A percentile compares a stretch with the other conserved stretches of the same genome.
Evolutionary conservation across 2,888 invertebrate genomes (phyloP).

Genomic region (Epistrophe eligans): DNA sequence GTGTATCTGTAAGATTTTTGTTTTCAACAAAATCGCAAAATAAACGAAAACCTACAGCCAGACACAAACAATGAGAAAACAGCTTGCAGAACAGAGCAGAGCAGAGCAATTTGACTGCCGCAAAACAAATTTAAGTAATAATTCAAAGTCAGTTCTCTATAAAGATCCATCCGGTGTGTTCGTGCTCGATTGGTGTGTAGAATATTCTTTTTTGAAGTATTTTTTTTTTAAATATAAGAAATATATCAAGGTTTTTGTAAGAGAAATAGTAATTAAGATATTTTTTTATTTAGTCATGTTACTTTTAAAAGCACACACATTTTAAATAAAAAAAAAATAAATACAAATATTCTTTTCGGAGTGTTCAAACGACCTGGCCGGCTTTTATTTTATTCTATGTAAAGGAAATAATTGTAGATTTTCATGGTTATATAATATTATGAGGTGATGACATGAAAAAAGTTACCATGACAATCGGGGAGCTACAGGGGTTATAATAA

Average conservation of each 20-base stretch:
- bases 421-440: slow-evolving; percentile 65
- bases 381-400: slow-evolving; percentile 28
- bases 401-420: slow-evolving; percentile 26
- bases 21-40: not conserved
- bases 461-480: not conserved
- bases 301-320: not conserved
- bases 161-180: slow-evolving; percentile 66
- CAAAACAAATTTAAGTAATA: slow-evolving; percentile 41
- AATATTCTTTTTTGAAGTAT: slow-evolving; percentile 4
- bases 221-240: slow-evolving; percentile 1
- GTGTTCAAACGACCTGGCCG: slow-evolving; percentile 58
- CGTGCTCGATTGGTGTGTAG: slow-evolving; percentile 62
- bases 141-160: slow-evolving; percentile 61
- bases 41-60: not conserved
- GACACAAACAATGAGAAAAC: not conserved
- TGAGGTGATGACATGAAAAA: slow-evolving; percentile 36
- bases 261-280: not conserved
- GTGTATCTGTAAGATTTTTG: not conserved
- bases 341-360: slow-evolving; percentile 13
- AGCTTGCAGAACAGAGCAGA: not conserved
- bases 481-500: not conserved
- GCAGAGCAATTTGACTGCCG: slow-evolving; percentile 35
- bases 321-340: not conserved
- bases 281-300: not conserved
- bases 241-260: not conserved